Evolutionary conservation across 2,113 vertebrate species (phyloP).

Genomic region (Albula goreensis): DNA sequence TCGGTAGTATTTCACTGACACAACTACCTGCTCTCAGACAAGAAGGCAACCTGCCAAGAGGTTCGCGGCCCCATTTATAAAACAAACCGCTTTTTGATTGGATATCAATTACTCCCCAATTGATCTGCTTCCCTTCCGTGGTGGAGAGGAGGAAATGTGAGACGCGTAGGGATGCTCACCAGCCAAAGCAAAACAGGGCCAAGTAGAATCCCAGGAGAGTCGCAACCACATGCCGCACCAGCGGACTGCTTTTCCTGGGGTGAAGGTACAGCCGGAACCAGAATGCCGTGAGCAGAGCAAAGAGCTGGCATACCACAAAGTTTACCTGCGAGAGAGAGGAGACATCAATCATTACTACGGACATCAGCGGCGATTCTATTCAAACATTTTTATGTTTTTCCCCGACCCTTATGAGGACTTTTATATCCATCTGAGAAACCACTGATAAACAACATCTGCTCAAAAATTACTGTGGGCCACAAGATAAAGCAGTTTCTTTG

Average conservation of each 20-base stretch:
- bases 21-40: conserved; percentile 1
- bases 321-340: conserved; percentile 81
- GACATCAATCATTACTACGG: conserved; percentile 7
- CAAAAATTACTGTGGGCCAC: no score
- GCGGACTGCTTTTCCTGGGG: conserved; percentile 93
- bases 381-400: not conserved
- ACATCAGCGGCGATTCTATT: not conserved
- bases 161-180: conserved; percentile 77
- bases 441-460: no score
- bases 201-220: conserved; percentile 95
- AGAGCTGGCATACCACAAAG: conserved; percentile 96
- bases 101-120: conserved; percentile 50
- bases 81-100: conserved; percentile 47
- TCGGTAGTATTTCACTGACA: not conserved
- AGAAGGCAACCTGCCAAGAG: conserved; percentile 39
- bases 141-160: not conserved
- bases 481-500: no score
- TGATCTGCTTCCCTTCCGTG: conserved; percentile 36
- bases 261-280: conserved; percentile 97
- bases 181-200: conserved; percentile 98
- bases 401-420: no score
- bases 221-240: conserved; percentile 92
- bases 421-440: no score
- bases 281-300: conserved; percentile 90
- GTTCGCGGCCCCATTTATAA: conserved; percentile 45